Evolutionary conservation across 1,140 invertebrate species (phyloP).

Genomic region (Orchesella cincta): DNA sequence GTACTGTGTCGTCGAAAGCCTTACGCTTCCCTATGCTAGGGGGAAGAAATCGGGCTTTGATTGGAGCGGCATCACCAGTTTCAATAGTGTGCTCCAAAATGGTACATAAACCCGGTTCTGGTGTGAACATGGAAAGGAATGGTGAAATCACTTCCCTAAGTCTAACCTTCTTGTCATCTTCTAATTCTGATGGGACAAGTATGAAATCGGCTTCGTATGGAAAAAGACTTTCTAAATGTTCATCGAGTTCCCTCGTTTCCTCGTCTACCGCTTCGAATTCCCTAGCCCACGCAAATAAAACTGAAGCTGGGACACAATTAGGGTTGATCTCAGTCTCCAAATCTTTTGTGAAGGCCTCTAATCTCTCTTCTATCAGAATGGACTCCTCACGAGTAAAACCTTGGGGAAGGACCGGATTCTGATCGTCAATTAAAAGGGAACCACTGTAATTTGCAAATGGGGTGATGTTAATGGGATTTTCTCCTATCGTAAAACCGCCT

Average conservation of each 20-base stretch:
- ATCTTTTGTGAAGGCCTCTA: background rate
- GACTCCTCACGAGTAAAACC: background rate
- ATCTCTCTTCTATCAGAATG: background rate
- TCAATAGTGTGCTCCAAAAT: background rate
- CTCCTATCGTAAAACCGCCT: background rate
- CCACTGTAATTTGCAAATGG: background rate
- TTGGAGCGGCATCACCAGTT: conserved; percentile 18
- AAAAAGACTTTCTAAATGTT: background rate
- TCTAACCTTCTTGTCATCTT: background rate
- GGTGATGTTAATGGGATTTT: background rate
- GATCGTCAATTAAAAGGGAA: background rate
- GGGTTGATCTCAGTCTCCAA: background rate
- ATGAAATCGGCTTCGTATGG: background rate
- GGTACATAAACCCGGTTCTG: background rate
- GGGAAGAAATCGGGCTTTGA: background rate
- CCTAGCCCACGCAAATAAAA: background rate
- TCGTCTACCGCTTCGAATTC: background rate
- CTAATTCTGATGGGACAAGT: background rate
- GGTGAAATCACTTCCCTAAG: background rate
- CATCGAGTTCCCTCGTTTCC: background rate
- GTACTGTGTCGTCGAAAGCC: background rate
- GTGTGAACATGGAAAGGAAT: background rate
- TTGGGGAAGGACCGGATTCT: background rate
- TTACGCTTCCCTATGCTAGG: conserved; percentile 35
- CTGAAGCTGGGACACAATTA: background rate